These are phyloP conservation scores for Salvelinus namaycush DNA, from an alignment of 2,113 vertebrate genomes.

Conservation along the genomic window DNA sequence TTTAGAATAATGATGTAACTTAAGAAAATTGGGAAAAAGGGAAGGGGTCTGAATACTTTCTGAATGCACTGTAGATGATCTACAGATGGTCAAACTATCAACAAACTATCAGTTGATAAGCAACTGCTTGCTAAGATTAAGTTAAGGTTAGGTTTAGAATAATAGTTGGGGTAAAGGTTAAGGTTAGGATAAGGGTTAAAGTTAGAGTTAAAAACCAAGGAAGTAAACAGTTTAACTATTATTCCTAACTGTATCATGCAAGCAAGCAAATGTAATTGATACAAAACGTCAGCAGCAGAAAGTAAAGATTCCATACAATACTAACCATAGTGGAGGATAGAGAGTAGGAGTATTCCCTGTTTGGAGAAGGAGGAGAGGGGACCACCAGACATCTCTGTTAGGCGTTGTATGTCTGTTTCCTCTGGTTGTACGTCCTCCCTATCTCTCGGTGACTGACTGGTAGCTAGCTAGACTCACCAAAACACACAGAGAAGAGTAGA, in stretches of 20 bases:
- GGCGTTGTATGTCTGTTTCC: conserved; percentile 39
- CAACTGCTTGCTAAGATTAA: no score
- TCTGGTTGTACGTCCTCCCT: conserved; percentile 21
- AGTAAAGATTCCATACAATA: background rate
- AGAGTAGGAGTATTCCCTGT: background rate
- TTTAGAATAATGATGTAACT: no score
- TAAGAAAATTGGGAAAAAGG: no score
- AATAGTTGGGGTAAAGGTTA: no score
- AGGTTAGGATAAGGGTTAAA: no score
- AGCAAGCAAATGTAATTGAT: background rate
- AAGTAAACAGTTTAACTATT: background rate
- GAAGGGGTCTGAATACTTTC: no score
- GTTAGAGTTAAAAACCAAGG: background rate
- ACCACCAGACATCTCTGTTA: conserved; percentile 27
- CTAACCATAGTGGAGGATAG: background rate
- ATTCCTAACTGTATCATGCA: background rate
- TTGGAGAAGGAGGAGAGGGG: background rate
- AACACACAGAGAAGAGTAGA: background rate
- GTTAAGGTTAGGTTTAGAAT: no score
- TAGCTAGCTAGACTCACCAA: background rate
- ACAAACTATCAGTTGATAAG: no score
- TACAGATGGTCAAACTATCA: no score
- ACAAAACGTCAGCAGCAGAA: background rate
- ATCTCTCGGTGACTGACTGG: background rate
- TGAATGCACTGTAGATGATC: no score